Percentiles rank a stretch among this genome's conserved stretches.
phyloP scores from a whole-genome alignment of 2,888 invertebrate genomes.

The Anoplius nigerrimus region DNA sequence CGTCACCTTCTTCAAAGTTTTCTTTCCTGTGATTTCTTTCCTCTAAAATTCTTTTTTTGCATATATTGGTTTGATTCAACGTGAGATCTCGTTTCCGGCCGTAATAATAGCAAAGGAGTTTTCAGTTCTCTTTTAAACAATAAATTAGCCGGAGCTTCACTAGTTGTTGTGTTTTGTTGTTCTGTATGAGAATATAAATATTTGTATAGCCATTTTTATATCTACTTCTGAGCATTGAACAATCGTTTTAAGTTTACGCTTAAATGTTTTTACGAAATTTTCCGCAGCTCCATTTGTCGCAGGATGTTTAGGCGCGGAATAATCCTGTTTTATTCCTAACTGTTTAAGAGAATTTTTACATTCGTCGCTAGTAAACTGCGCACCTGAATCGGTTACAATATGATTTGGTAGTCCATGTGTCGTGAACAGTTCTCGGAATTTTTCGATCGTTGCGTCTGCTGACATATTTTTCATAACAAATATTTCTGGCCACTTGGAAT shows the following conservation, averaged over 20 bases:
- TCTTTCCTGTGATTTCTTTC: constrained; percentile 6
- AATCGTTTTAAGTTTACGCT: constrained; percentile 23
- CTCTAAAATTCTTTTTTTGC: constrained; percentile 20
- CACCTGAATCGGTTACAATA: constrained; percentile 43
- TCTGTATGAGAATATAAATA: constrained; percentile 38
- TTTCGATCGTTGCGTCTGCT: constrained; percentile 22
- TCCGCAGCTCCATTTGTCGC: no score
- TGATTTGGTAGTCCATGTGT: constrained; percentile 34
- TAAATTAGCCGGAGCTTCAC: constrained; percentile 28
- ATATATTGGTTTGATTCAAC: constrained; percentile 26
- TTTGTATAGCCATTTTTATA: constrained; percentile 28
- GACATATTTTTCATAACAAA: no score
- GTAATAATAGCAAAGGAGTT: constrained; percentile 39
- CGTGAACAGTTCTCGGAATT: constrained; percentile 34
- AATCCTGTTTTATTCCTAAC: constrained; percentile 39
- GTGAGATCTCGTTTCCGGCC: constrained; percentile 30
- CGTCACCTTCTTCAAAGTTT: constrained; percentile 19
- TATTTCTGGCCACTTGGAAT: constrained; percentile 35
- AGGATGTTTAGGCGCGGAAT: constrained; percentile 41
- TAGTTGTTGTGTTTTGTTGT: constrained; percentile 35
- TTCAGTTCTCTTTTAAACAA: constrained; percentile 36
- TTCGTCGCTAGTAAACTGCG: constrained; percentile 28
- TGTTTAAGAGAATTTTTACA: neutral
- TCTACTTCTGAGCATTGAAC: constrained; percentile 31
- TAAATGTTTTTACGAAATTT: constrained; percentile 37